These are phyloP conservation scores for Homalodisca vitripennis DNA, from an alignment of 1,140 invertebrate genomes.

Conservation along the genomic window DNA sequence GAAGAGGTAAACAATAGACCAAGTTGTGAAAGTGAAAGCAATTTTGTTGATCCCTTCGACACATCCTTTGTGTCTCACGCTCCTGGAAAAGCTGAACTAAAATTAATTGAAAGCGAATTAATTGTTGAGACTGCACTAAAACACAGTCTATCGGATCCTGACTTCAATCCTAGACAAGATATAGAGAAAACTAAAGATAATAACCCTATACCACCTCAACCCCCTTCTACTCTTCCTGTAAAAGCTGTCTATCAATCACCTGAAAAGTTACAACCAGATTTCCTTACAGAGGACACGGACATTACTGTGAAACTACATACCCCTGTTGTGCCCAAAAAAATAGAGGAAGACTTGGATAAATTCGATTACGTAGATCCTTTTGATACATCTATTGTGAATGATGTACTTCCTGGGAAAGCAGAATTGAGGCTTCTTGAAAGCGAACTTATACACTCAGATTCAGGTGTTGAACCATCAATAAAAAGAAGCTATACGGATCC, in stretches of 20 bases:
- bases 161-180: slow-evolving; percentile 55
- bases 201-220: not conserved
- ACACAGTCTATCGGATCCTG: slow-evolving; percentile 57
- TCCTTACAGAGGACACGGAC: slow-evolving; percentile 38
- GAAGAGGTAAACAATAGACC: slow-evolving; percentile 28
- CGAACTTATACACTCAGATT: slow-evolving; percentile 53
- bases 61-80: slow-evolving; percentile 72
- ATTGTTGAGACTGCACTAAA: slow-evolving; percentile 24
- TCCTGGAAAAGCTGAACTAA: slow-evolving; percentile 71
- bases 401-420: slow-evolving; percentile 67
- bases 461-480: not conserved
- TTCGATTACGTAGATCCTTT: slow-evolving; percentile 67
- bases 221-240: not conserved
- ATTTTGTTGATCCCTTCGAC: slow-evolving; percentile 70
- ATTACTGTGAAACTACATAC: slow-evolving; percentile 40
- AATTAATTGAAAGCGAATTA: slow-evolving; percentile 69
- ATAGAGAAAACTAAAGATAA: not conserved
- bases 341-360: slow-evolving; percentile 34
- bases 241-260: not conserved
- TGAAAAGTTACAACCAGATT: slow-evolving; percentile 34
- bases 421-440: slow-evolving; percentile 73
- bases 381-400: slow-evolving; percentile 76
- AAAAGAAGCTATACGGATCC: slow-evolving; percentile 35
- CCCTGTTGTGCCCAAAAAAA: slow-evolving; percentile 40
- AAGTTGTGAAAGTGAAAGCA: slow-evolving; percentile 30